Base-by-base conservation (phyloP, 2,797 vertebrate species). In the Alca torda region DNA sequence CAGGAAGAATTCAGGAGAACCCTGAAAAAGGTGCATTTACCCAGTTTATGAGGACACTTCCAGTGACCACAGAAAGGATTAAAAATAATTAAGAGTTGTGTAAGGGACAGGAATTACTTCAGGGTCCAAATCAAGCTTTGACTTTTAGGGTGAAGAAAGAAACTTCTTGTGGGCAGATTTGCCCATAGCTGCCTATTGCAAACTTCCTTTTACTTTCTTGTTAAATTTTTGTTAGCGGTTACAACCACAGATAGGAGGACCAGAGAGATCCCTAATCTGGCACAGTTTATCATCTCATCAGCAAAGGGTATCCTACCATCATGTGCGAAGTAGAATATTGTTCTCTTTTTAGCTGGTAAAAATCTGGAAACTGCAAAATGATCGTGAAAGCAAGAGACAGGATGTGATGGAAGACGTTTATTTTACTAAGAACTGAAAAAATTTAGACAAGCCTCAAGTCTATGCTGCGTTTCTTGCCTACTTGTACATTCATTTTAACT, bases 401-500 rank as follows among this genome's bases (percentile, higher is more conserved):
- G 61, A 78, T 63, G 37, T 76, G 69, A 63, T 51, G 35, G 88
- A 86, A 80, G 56, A 20, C 76, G 82, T 92, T 92, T 87, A 9
- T 82, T 88, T 92, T 72, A 19, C 63, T 81, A 65, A 82, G 95
- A 88, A 25, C 50, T 79, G 70, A 67, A 90, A 79, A 87, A 16
- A 5, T 81, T 74, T 83, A 96, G 84, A 83, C 45, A 70, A 92
- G 65, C 69, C 53, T 72, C n/a, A 72, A 59, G 56, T 48, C n/a
- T 63, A 1, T 94, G 91, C 61, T 80, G 33, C 5, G 6, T 83
- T 96, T 91, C 93, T 88, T 92, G 94, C 86, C 92, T 84, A 75
- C 79, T 95, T 86, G 41, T 60, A 85, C 60, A 60, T 85, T 94
- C 50, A 68, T 72, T 94, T 56, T 75, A 60, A 63, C 89, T 94